Conservation (phyloP, 2,888 invertebrate genomes). For the Anoplius nigerrimus region DNA sequence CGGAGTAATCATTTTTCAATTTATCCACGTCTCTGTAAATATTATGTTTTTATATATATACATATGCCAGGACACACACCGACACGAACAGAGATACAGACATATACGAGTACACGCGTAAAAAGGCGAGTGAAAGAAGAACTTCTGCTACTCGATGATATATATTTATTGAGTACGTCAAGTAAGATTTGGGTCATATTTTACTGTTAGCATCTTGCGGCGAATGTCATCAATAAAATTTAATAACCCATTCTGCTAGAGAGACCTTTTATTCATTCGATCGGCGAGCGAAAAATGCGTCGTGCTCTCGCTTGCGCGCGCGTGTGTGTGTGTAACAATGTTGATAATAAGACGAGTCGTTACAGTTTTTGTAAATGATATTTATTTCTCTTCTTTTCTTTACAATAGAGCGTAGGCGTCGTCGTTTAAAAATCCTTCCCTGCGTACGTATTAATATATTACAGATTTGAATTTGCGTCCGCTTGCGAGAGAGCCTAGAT, state of each 20-base stretch:
- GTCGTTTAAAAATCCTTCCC: conserved; percentile 51
- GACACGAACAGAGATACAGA: conserved; percentile 30
- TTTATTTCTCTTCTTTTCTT: conserved; percentile 48
- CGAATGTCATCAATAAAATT: conserved; percentile 70
- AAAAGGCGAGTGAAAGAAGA: conserved; percentile 28
- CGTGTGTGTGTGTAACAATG: not conserved
- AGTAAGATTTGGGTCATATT: conserved; percentile 70
- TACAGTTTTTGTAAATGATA: too few species aligned
- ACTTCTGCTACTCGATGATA: conserved; percentile 60
- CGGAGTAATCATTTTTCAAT: conserved; percentile 59
- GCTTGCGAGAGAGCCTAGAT: conserved; percentile 12
- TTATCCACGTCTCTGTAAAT: conserved; percentile 62
- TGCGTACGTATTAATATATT: conserved; percentile 58
- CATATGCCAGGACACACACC: conserved; percentile 40
- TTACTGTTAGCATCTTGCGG: conserved; percentile 70
- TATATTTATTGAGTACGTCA: conserved; percentile 71
- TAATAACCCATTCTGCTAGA: conserved; percentile 62
- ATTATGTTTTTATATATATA: conserved; percentile 66
- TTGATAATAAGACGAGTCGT: not conserved
- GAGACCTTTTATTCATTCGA: conserved; percentile 51
- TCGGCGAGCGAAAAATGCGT: not conserved
- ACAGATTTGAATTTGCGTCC: conserved; percentile 49
- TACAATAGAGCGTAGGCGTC: conserved; percentile 42
- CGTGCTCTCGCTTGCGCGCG: not conserved
- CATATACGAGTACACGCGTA: conserved; percentile 15